Conservation (phyloP, 2,888 invertebrate species). For the Platycnemis pennipes region DNA sequence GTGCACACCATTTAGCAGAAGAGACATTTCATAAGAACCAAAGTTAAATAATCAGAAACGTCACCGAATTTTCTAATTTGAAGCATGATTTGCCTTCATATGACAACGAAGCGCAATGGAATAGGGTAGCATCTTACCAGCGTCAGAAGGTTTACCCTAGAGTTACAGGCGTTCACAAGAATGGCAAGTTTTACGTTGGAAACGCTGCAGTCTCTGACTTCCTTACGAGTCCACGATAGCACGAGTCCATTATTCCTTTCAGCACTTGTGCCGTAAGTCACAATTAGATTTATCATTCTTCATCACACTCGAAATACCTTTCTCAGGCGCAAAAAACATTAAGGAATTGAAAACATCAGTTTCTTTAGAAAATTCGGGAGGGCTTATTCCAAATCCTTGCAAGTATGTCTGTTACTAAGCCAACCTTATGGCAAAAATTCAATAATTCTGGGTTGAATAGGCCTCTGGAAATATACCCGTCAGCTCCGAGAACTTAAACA, state of each 20-base stretch:
- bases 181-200: background rate
- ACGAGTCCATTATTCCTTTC: background rate
- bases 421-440: background rate
- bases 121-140: background rate
- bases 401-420: background rate
- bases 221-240: background rate
- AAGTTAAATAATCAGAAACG: too few species aligned
- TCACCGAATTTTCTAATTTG: too few species aligned
- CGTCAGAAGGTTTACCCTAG: background rate
- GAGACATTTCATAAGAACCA: too few species aligned
- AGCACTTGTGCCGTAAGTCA: background rate
- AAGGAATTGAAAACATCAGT: background rate
- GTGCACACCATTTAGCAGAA: too few species aligned
- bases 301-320: background rate
- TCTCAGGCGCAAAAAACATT: background rate
- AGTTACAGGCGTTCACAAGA: background rate
- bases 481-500: background rate
- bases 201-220: background rate
- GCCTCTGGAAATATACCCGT: constrained; percentile 20
- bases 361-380: background rate
- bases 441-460: background rate
- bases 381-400: background rate
- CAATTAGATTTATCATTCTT: background rate
- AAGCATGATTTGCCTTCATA: background rate
- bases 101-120: background rate